Percentiles rank a stretch among this genome's conserved stretches.
phyloP scores from a whole-genome alignment of 2,797 vertebrate genomes.

The Phoebastria nigripes region DNA sequence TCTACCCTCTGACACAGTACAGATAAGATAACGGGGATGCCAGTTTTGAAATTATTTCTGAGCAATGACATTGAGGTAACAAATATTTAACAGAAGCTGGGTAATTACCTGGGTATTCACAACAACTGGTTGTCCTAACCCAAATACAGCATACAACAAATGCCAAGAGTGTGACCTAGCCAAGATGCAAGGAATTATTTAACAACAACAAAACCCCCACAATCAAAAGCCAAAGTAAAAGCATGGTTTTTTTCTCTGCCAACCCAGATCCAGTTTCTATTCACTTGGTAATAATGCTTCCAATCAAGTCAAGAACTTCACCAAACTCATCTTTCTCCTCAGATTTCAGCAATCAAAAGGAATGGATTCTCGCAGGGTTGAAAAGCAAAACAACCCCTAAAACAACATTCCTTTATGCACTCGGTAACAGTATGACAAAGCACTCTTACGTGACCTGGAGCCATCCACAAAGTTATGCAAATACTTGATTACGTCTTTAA shows the following conservation, averaged over 20 bases:
- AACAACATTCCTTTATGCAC: not conserved
- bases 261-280: not conserved
- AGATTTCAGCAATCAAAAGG: not conserved
- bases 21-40: too few relatives aligned
- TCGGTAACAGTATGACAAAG: not conserved
- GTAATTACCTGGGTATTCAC: not conserved
- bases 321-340: not conserved
- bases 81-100: not conserved
- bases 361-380: not conserved
- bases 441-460: not conserved
- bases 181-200: not conserved
- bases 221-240: not conserved
- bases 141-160: not conserved
- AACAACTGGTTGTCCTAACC: not conserved
- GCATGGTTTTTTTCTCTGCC: not conserved
- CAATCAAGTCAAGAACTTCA: not conserved
- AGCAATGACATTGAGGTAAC: not conserved
- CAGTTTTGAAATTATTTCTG: not conserved
- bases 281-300: not conserved
- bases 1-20: not conserved
- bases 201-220: not conserved
- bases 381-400: not conserved
- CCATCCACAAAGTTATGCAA: not conserved
- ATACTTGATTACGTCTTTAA: not conserved
- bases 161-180: not conserved